Base-by-base conservation (phyloP, 1,140 invertebrate genomes). In the Saccostrea echinata region DNA sequence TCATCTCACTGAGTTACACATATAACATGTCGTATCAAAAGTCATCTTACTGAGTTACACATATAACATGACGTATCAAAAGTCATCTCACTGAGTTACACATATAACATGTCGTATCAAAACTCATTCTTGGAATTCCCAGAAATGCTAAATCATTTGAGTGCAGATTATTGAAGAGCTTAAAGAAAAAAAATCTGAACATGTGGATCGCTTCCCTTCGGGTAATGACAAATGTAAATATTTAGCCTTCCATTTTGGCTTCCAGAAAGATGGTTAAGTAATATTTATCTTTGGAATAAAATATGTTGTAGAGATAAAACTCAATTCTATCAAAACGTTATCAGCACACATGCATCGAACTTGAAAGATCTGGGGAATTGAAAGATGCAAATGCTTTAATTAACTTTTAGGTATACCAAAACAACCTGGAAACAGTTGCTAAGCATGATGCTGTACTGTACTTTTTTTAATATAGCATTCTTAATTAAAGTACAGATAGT, bases 251-350 rank as follows among this genome's bases (percentile, higher is more conserved):
- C 18, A 21, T 61, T 61, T 8, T 61, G 55, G 55, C 55, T 61
- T n/a, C 55, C 55, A 18, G n/a, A n/a, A 61, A n/a, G n/a, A 61
- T n/a, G 4, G 55, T 21, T 61, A 61, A 61, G 55, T n/a, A 61
- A 61, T 61, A 61, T 61, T 61, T 61, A 61, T 61, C 55, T 61
- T 61, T 61, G 18, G 55, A 61, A 61, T 61, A 61, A 61, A 61
- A 61, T 16, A 61, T 61, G 55, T 61, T 61, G 55, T 21, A 61
- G 55, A 8, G 55, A 8, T 61, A 21, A 13, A 61, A 6, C 55
- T 61, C 55, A 61, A 4, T 21, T 21, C n/a, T 61, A 61, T 61
- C n/a, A 61, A 18, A 61, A 21, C 55, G 55, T 43, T 43, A 43
- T 43, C 43, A 43, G 43, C 43, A 8, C 43, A 0, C 43, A 43